Evolutionary conservation across 1,140 invertebrate genomes (phyloP), one percentile per base, ranked within the genome.

Genomic region (Tetramorium parvispinum): DNA sequence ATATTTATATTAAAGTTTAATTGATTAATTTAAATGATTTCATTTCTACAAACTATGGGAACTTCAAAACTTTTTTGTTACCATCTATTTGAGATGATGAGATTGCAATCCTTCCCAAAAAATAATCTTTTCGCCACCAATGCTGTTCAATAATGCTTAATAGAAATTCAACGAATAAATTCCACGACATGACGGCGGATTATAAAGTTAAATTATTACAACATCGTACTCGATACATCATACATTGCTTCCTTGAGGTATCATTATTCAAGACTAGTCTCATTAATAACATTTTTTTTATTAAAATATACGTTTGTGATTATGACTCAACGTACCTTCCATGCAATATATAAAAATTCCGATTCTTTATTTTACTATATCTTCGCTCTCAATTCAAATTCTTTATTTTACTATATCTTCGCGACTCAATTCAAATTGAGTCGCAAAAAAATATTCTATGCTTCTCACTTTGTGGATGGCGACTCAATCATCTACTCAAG

Each of bases 401-500:
- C n/a, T 32, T n/a, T 21, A 16, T 37, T 40, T 10, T 43, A 11
- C n/a, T n/a, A 53, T 49, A 3, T 55, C 70, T 81, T 21, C 46
- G 1, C 53, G n/a, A n/a, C n/a, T n/a, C n/a, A n/a, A 59, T 61
- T 66, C 21, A 75, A 75, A 75, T 37, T 7, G 46, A 59, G 18
- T 82, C n/a, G 11, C 53, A n/a, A 55, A 70, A 73, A 83, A 83
- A 75, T 73, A 73, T 73, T 83, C 18, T 46, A 3, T 13, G 8
- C n/a, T 21, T 79, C 11, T 49, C 13, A 5, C 66, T n/a, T n/a
- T 2, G 37, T 27, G 32, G 18, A 71, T 57, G 11, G 16, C 4
- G 27, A 53, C 6, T 63, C 16, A 1, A 71, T 81, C 1, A n/a
- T 51, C 18, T 2, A 78, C 82, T 96, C 97, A 98, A 91, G 97